Base-by-base conservation (phyloP, 1,140 invertebrate genomes). In the Pogonomyrmex californicus region DNA sequence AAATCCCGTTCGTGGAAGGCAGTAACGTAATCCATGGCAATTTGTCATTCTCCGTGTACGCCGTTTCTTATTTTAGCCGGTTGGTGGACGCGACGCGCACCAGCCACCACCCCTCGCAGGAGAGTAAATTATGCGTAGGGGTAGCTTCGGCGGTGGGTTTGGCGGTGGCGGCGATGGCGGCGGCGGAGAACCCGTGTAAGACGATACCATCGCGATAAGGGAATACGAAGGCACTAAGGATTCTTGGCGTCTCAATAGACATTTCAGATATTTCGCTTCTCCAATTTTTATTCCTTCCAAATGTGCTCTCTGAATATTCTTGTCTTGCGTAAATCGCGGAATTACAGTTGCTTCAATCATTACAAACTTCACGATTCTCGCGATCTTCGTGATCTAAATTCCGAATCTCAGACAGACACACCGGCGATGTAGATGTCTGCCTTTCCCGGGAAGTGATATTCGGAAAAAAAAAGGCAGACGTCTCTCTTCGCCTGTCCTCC, bases 1-100 rank as follows among this genome's bases (percentile, higher is more conserved):
- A 85, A 71, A 23, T 51, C 62, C 17, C 54, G 81, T 71, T 71
- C 82, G 79, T 73, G 44, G 65, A 79, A 87, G 60, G 86, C 58
- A 86, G 88, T 88, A 89, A 91, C 86, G 86, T 91, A 92, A 93
- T 92, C 91, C 87, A 49, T 23, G 79, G 86, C 89, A 91, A 93
- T 93, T 93, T 92, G 92, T 93, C 92, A 93, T 92, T 87, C 89
- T 33, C 47, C 86, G 71, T 86, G 68, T 77, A 86, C 83, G 86
- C 68, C 83, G 89, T 78, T 91, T 89, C 87, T 91, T 91, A 90
- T 91, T 93, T 93, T 92, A 89, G 51, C 12, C 56, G 12, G 49
- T 44, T 68, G 47, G 49, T 82, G 88, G 86, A 91, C 78, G 86
- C 81, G 77, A 58, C 60, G 79, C 49, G 54, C 78, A 82, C 54